These are phyloP conservation scores for Aphis craccivora DNA, from an alignment of 1,140 invertebrate genomes.

Conservation along the genomic window DNA sequence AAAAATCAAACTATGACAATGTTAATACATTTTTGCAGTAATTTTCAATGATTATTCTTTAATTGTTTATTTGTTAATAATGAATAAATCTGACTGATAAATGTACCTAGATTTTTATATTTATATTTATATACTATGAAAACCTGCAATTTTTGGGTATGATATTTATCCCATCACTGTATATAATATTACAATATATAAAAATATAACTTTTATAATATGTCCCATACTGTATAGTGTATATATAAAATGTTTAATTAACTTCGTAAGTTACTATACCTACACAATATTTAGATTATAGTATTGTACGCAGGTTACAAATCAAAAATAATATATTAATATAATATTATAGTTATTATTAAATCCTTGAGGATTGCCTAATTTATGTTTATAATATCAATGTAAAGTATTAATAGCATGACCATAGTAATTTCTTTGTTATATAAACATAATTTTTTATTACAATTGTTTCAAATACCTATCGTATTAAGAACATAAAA, in stretches of 20 bases:
- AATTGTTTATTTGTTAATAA: not conserved
- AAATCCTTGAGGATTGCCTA: not conserved
- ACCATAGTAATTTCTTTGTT: not conserved
- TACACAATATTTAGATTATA: not conserved
- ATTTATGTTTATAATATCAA: not conserved
- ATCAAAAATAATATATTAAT: not conserved
- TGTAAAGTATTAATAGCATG: not conserved
- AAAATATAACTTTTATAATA: too few species aligned
- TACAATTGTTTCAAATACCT: not conserved
- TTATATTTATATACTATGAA: not conserved
- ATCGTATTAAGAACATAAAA: not conserved
- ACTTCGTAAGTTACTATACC: not conserved
- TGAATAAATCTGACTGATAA: not conserved
- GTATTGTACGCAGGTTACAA: not conserved
- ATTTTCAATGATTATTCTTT: conserved; percentile 11
- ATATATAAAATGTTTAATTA: not conserved
- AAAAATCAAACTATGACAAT: not conserved
- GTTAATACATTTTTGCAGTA: not conserved
- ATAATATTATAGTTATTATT: not conserved
- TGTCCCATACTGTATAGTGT: not conserved
- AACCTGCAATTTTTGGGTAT: not conserved
- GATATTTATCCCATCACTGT: not conserved
- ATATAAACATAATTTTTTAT: not conserved
- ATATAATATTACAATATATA: not conserved
- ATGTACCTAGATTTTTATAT: not conserved